Conservation (phyloP, 2,113 vertebrate species). For the Phalacrocorax pelagicus region DNA sequence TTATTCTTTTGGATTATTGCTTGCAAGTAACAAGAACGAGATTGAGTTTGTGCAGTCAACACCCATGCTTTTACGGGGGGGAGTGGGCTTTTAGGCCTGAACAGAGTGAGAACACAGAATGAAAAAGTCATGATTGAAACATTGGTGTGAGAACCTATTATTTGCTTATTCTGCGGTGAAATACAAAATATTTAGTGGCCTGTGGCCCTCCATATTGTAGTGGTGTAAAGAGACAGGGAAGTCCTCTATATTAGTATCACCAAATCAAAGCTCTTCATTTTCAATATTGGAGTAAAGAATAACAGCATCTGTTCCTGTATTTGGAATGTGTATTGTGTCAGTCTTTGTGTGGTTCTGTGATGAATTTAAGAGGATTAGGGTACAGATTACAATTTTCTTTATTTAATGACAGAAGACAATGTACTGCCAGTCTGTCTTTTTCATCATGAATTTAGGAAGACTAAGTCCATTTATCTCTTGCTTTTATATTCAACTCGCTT, state of each 20-base stretch:
- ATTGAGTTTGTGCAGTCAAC: not conserved
- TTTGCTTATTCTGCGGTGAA: not conserved
- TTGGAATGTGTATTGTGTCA: not conserved
- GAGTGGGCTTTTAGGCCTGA: not conserved
- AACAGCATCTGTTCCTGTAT: not conserved
- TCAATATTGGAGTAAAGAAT: not conserved
- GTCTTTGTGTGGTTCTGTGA: not conserved
- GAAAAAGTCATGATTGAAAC: not conserved
- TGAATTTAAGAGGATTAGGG: slow-evolving; percentile 10
- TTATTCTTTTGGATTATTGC: not conserved
- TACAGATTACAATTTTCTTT: slow-evolving; percentile 22
- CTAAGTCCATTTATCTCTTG: slow-evolving; percentile 9
- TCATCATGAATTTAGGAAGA: not conserved
- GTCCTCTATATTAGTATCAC: not conserved
- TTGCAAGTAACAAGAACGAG: not conserved
- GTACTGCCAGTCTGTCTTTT: not conserved
- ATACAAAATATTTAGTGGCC: not conserved
- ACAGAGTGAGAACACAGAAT: not conserved
- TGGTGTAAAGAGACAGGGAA: not conserved
- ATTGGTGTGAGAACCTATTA: not conserved
- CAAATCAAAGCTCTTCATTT: not conserved
- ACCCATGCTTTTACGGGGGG: not conserved
- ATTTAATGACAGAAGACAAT: not conserved
- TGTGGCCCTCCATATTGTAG: not conserved
- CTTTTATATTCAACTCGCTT: not conserved